Conservation (phyloP, 2,797 vertebrate species). For the Saxicola maurus region DNA sequence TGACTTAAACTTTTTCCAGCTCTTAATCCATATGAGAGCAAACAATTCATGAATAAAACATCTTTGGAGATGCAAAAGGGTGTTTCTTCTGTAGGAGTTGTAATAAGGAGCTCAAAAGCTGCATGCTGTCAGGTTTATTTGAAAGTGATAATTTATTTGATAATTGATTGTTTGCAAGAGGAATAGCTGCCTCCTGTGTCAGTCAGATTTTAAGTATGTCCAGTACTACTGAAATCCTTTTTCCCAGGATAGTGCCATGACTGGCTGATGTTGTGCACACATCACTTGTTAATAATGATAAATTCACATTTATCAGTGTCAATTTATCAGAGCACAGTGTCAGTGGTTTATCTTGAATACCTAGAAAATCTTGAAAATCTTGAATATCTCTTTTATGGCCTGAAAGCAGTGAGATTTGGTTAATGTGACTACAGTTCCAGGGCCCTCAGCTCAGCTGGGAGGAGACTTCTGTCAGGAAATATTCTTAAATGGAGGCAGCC, state of each 20-base stretch:
- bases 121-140: not conserved
- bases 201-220: not conserved
- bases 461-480: not conserved
- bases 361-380: not conserved
- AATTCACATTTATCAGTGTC: not conserved
- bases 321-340: not conserved
- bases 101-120: not conserved
- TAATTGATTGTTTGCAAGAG: not conserved
- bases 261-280: not conserved
- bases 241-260: accelerated
- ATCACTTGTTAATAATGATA: accelerated
- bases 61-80: not conserved
- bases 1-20: not conserved
- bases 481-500: not conserved
- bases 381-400: not conserved
- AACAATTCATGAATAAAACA: not conserved
- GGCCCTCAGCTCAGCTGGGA: not conserved
- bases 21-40: accelerated
- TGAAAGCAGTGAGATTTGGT: not conserved
- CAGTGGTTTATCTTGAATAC: not conserved
- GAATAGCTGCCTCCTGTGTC: not conserved
- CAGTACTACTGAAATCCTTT: not conserved
- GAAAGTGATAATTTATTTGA: not conserved
- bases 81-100: not conserved
- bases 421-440: not conserved